Base-by-base conservation (phyloP, 2,797 vertebrate species). In the Pipistrellus pipistrellus region DNA sequence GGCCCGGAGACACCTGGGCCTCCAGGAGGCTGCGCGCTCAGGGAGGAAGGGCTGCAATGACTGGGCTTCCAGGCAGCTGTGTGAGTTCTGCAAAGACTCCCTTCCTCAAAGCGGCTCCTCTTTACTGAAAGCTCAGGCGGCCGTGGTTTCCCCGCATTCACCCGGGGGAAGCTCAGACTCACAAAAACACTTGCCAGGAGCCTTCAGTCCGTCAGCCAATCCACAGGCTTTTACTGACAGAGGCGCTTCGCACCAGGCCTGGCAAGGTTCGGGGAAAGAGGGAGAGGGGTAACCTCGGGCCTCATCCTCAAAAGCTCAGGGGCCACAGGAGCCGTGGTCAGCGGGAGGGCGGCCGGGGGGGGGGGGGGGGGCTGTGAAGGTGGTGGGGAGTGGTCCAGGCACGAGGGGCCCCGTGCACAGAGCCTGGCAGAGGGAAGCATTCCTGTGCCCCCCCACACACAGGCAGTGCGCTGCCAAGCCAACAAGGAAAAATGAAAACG, bases 121-220 rank as follows among this genome's bases (percentile, higher is more conserved):
- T 94, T 96, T 97, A 95, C 97, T 88, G 96, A 97, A 97, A 97
- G 88, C 83, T 90, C 92, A 83, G 92, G 64, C 85, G 76, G 93
- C 73, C 6, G 92, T 96, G 95, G 93, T 97, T 97, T 96, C 97
- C 97, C 97, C 14, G 1, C 88, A 90, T 69, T 85, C 69, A 59
- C 77, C 38, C 48, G 25, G 57, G 85, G 84, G 96, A 96, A 97
- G 90, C 88, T 93, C 95, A 97, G 71, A 83, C 25, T 89, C 25
- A 46, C 84, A 88, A 77, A 93, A 96, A 96, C 46, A 88, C 64
- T 96, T 96, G 94, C 76, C 64, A 14, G 85, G 66, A 93, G 59
- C 90, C 11, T 10, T 44, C 44, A 10, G 51, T 93, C 90, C 0
- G 4, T 69, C 84, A 82, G 94, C 94, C 92, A 44, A 4, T 95